Conservation (phyloP, 2,888 invertebrate genomes). For the Drosophila nr. fundita region DNA sequence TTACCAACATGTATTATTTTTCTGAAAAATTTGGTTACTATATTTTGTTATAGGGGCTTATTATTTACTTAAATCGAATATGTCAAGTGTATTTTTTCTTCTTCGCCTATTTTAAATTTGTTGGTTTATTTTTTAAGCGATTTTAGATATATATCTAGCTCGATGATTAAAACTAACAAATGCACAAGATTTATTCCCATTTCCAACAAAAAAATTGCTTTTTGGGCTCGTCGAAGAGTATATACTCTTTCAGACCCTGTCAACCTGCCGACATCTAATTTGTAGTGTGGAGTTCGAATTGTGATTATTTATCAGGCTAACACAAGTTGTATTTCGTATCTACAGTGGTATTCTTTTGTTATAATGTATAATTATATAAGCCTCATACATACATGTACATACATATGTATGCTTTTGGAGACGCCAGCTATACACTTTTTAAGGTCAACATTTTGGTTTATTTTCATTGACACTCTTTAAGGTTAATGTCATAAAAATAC, state of each 20-base stretch:
- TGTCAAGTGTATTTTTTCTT: neutral
- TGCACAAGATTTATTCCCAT: neutral
- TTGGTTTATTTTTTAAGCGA: neutral
- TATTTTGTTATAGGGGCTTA: neutral
- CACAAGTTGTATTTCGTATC: neutral
- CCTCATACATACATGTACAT: neutral
- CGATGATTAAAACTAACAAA: neutral
- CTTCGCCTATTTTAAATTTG: neutral
- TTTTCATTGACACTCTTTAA: constrained; percentile 64
- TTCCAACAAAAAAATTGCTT: neutral
- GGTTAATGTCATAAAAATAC: constrained; percentile 69
- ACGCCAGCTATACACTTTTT: constrained; percentile 6
- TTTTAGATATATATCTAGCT: neutral
- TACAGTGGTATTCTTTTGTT: neutral
- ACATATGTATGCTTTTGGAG: neutral
- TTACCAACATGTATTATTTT: neutral
- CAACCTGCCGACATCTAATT: neutral
- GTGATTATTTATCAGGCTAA: neutral
- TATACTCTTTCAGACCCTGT: neutral
- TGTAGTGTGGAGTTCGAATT: neutral
- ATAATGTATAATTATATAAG: neutral
- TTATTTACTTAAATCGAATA: neutral
- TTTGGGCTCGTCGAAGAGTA: neutral
- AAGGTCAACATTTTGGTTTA: constrained; percentile 42
- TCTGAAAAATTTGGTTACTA: neutral